A percentile compares a stretch with the other conserved stretches of the same genome.
These are phyloP conservation scores for Monochamus saltuarius DNA, from an alignment of 1,140 invertebrate species.

Conservation along the genomic window DNA sequence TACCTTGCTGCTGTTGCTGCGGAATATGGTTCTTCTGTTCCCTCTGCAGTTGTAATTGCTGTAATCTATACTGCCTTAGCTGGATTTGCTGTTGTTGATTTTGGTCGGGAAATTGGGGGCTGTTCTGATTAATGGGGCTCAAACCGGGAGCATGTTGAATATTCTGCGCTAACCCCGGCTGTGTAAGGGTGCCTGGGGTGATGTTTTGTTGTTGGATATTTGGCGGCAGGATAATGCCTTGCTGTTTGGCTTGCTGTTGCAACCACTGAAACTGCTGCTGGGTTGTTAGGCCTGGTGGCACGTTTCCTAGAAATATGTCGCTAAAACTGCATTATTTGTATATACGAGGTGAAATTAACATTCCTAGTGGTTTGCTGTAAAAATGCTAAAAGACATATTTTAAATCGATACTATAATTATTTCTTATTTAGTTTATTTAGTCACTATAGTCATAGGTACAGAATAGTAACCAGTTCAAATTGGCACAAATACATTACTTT, in stretches of 20 bases:
- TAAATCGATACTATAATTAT: too few relatives aligned
- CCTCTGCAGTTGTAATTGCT: slow-evolving; percentile 59
- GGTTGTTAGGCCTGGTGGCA: slow-evolving; percentile 62
- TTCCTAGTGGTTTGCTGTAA: too few relatives aligned
- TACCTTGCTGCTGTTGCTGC: slow-evolving; percentile 25
- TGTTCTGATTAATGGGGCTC: slow-evolving; percentile 51
- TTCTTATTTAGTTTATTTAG: too few relatives aligned
- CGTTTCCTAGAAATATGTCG: slow-evolving; percentile 31
- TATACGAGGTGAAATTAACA: neutral
- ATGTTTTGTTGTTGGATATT: slow-evolving; percentile 44
- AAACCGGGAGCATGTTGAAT: slow-evolving; percentile 51
- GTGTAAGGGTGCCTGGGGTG: slow-evolving; percentile 34
- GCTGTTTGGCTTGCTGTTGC: slow-evolving; percentile 61
- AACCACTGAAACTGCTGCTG: slow-evolving; percentile 70
- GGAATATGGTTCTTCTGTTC: slow-evolving; percentile 48
- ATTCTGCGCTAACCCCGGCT: slow-evolving; percentile 19
- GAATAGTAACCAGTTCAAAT: too few relatives aligned
- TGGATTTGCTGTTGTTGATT: slow-evolving; percentile 54
- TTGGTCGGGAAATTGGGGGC: slow-evolving; percentile 26
- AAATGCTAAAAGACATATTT: too few relatives aligned
- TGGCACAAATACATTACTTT: too few relatives aligned
- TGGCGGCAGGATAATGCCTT: slow-evolving; percentile 54
- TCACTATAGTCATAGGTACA: too few relatives aligned
- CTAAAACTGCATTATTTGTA: neutral
- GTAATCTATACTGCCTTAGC: slow-evolving; percentile 57